Evolutionary conservation across 64 coral and sea anemone genomes (phyloP), one percentile per base, ranked within the genome.

Genomic region (Actinia equina): DNA sequence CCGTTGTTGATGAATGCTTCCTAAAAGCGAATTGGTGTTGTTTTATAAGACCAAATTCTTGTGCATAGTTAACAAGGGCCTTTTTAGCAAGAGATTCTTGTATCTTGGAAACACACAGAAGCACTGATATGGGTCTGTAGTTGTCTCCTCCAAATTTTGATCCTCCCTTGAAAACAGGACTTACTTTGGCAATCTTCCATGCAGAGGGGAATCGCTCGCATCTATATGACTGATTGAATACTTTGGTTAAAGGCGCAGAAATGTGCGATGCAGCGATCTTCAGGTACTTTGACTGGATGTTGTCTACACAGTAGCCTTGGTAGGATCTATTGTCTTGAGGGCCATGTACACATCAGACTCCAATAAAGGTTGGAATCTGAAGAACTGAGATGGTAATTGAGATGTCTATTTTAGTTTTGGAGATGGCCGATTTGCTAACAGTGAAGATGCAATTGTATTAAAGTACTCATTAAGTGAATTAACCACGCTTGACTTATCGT

Each of bases 321-420:
- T 54, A 58, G 77, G 6, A 16, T 80, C 55, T n/a, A 88, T 55
- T 52, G 77, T 88, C 60, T 62, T 22, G 53, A 88, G 17, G 30
- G 71, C 76, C 71, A 79, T 77, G 49, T 46, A 88, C 17, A 88
- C 87, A 27, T 88, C 52, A 82, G 60, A 63, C 4, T 88, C 87
- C n/a, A 20, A 16, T 30, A 88, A 17, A 20, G 52, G 7, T 30
- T 17, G 51, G 52, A 88, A 88, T 26, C 59, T 59, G 22, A 59
- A 80, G 30, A 18, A 10, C 20, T 70, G 6, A 52, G 42, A 13
- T 69, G 85, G 26, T n/a, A 25, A 44, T 10, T 58, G 44, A 16
- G 15, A 20, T 56, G 17, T 17, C 58, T 17, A 14, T 55, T 59
- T 44, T 13, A 79, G 15, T 11, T 88, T 23, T 42, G 64, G 64